Evolutionary conservation across 1,140 invertebrate genomes (phyloP).

Genomic region (Megalopta genalis): DNA sequence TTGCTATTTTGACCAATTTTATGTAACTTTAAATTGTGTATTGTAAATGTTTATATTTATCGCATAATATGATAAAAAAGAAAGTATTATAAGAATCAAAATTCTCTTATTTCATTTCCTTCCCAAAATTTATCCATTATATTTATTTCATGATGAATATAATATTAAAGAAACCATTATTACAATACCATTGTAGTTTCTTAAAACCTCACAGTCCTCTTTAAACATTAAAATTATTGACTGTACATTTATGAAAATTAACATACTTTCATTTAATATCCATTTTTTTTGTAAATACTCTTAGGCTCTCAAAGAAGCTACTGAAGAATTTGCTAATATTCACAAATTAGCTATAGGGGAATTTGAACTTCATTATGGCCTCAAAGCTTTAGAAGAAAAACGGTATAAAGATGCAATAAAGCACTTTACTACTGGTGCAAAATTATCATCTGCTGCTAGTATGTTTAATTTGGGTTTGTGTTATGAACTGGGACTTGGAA

Average conservation of each 20-base stretch:
- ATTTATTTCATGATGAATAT: background rate
- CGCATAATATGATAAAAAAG: constrained; percentile 6
- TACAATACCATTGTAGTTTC: no score
- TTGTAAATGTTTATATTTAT: constrained; percentile 9
- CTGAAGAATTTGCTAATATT: constrained; percentile 62
- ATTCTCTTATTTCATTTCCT: constrained; percentile 17
- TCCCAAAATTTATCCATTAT: background rate
- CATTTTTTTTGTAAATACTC: constrained; percentile 15
- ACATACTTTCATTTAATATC: background rate
- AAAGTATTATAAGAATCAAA: background rate
- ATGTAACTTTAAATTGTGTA: background rate
- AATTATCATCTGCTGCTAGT: constrained; percentile 81
- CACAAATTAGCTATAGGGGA: constrained; percentile 71
- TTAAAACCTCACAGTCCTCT: no score
- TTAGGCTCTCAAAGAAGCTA: constrained; percentile 69
- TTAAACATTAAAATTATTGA: no score
- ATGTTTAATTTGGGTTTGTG: constrained; percentile 84
- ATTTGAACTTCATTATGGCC: constrained; percentile 73
- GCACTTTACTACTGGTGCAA: constrained; percentile 80
- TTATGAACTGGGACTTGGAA: constrained; percentile 83
- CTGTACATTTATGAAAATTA: background rate
- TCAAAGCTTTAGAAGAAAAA: constrained; percentile 73
- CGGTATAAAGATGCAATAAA: constrained; percentile 73
- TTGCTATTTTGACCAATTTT: background rate
- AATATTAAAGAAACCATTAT: background rate